phyloP scores from a whole-genome alignment of 37 sponge, comb jelly and placozoan genomes.

The Ephydatia muelleri region DNA sequence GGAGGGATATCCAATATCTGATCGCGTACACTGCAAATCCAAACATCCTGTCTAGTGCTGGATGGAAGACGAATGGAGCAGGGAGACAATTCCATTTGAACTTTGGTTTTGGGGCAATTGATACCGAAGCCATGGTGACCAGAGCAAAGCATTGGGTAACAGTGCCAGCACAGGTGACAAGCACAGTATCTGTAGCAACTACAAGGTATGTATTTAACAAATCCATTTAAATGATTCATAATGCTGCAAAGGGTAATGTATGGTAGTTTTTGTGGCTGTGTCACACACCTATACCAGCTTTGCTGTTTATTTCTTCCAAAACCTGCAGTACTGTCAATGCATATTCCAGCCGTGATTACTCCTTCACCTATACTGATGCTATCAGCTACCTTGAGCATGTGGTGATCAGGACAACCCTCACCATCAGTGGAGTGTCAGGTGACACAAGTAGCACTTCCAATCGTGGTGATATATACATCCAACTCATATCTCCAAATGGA shows the following conservation, averaged over 20 bases:
- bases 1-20: conserved; percentile 90
- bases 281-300: too few species aligned
- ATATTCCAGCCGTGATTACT: conserved; percentile 37
- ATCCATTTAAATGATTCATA: too few species aligned
- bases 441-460: background rate
- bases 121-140: conserved; percentile 74
- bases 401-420: conserved; percentile 10
- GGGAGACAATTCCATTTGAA: conserved; percentile 50
- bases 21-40: conserved; percentile 54
- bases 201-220: background rate
- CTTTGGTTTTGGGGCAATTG: conserved; percentile 85
- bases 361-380: background rate
- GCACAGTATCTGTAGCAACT: conserved; percentile 5
- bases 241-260: background rate
- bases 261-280: too few species aligned
- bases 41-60: background rate
- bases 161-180: conserved; percentile 33
- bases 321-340: too few species aligned
- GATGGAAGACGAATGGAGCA: conserved; percentile 70
- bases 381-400: conserved; percentile 24
- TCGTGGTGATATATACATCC: conserved; percentile 64
- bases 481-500: conserved; percentile 63
- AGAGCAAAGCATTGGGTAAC: conserved; percentile 73
- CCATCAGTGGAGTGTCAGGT: background rate
- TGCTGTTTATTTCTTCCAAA: too few species aligned